Conservation (phyloP, 2,797 vertebrate species). For the Myiothlypis coronata region DNA sequence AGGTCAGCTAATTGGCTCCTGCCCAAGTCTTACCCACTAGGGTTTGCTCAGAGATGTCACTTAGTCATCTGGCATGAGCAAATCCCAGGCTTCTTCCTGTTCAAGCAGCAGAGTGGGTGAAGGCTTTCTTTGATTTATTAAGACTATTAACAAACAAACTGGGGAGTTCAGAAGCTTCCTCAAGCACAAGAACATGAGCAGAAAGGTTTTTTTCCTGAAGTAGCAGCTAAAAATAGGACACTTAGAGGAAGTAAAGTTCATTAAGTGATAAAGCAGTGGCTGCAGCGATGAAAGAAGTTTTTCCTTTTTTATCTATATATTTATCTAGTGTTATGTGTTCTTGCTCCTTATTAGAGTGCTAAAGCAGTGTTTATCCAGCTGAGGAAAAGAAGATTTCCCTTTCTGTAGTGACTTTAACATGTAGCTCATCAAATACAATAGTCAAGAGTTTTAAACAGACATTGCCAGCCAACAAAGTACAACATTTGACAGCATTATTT, state of each 20-base stretch:
- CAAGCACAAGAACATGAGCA: background rate
- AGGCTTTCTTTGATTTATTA: constrained; percentile 55
- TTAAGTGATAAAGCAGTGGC: constrained; percentile 39
- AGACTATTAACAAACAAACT: constrained; percentile 43
- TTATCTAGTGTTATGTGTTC: constrained; percentile 62
- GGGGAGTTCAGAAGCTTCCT: constrained; percentile 50
- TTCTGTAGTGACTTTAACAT: constrained; percentile 40
- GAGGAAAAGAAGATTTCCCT: constrained; percentile 50
- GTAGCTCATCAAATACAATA: constrained; percentile 36
- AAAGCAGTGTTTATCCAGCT: constrained; percentile 38
- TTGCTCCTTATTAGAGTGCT: constrained; percentile 47
- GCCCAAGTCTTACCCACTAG: constrained; percentile 32
- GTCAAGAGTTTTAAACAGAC: constrained; percentile 45
- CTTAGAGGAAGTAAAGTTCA: constrained; percentile 49
- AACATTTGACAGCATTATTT: constrained; percentile 30
- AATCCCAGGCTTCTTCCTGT: constrained; percentile 49
- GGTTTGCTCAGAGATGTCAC: constrained; percentile 48
- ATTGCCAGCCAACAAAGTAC: constrained; percentile 28
- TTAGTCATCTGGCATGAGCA: constrained; percentile 44
- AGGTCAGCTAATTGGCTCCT: constrained; percentile 31
- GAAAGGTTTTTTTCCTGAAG: constrained; percentile 17
- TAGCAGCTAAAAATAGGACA: constrained; percentile 49
- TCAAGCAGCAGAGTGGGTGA: background rate
- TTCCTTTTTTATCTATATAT: constrained; percentile 37
- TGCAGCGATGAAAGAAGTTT: constrained; percentile 20